phyloP scores from a whole-genome alignment of 2,888 invertebrate genomes.

The Pachycephus smyrnensis region DNA sequence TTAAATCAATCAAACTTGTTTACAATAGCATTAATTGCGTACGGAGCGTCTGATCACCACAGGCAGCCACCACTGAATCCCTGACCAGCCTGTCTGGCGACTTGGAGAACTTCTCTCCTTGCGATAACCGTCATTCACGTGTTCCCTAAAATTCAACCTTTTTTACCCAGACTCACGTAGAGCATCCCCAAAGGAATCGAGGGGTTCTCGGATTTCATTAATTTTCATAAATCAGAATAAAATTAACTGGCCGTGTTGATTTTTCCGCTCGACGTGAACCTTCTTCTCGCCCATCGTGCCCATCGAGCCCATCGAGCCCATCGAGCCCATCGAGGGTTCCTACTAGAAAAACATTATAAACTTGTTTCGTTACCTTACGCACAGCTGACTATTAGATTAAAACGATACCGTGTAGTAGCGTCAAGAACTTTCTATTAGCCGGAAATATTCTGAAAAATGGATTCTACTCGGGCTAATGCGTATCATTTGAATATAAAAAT shows the following conservation, averaged over 20 bases:
- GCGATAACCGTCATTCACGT: no score
- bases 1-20: conserved; percentile 37
- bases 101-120: neutral
- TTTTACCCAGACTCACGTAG: neutral
- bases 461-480: neutral
- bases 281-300: neutral
- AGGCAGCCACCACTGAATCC: no score
- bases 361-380: neutral
- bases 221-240: conserved; percentile 60
- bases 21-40: neutral
- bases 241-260: conserved; percentile 58
- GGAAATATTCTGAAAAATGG: no score
- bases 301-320: no score
- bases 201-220: conserved; percentile 25
- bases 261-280: conserved; percentile 48
- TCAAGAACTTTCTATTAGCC: neutral
- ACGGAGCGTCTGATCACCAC: neutral
- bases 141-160: neutral
- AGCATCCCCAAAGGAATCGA: conserved; percentile 6
- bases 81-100: neutral
- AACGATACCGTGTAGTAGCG: neutral
- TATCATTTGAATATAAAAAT: neutral
- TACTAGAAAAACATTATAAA: conserved; percentile 4
- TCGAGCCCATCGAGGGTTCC: no score
- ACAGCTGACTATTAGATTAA: neutral